Evolutionary conservation across 2,113 vertebrate species (phyloP).

Genomic region (Amphiprion percula): DNA sequence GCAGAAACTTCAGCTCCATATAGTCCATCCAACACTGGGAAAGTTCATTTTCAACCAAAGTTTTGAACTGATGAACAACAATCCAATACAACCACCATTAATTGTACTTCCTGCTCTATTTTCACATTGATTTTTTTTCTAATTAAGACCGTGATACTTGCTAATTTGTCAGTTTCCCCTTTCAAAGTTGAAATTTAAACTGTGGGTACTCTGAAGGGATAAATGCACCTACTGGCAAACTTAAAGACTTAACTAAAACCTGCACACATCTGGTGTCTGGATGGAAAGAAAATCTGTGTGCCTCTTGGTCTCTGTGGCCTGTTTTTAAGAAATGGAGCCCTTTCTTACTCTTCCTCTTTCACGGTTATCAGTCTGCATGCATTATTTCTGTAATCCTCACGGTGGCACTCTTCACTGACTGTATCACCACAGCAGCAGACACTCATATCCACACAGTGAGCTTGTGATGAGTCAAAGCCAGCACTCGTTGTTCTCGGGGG

Average conservation of each 20-base stretch:
- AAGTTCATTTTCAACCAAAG: too few species aligned
- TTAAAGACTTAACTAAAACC: neutral
- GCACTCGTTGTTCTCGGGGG: slow-evolving; percentile 33
- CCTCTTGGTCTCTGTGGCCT: neutral
- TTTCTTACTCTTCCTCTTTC: neutral
- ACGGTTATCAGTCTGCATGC: slow-evolving; percentile 20
- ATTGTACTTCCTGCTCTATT: neutral
- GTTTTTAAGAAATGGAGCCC: neutral
- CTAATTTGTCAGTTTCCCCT: neutral
- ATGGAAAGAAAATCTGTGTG: neutral
- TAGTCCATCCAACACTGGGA: too few species aligned
- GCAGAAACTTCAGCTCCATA: neutral
- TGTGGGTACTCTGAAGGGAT: neutral
- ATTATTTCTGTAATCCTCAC: slow-evolving; percentile 56
- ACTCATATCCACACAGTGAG: slow-evolving; percentile 18
- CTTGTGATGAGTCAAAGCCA: slow-evolving; percentile 57
- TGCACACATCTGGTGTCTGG: neutral
- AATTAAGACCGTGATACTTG: neutral
- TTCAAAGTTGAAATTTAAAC: neutral
- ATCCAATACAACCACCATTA: too few species aligned
- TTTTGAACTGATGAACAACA: too few species aligned
- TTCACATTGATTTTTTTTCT: neutral
- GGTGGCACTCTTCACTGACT: slow-evolving; percentile 68
- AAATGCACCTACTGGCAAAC: neutral
- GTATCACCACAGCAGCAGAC: slow-evolving; percentile 2